Base-by-base conservation (phyloP, 92 coral and sea anemone species). In the Zoanthus sansibaricus region DNA sequence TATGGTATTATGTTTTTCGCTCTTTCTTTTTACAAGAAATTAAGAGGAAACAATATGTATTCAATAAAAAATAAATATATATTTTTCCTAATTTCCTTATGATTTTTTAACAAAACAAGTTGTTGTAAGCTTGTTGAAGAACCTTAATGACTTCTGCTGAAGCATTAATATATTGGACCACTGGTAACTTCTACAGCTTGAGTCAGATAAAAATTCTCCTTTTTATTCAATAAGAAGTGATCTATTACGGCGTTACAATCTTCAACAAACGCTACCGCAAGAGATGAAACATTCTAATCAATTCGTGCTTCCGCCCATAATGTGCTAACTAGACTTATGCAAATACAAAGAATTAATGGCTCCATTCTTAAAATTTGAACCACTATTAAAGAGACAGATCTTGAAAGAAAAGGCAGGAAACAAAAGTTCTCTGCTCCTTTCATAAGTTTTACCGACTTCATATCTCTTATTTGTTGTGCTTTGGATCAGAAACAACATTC, bases 241-340 rank as follows among this genome's bases (percentile, higher is more conserved):
- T 21, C 73, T 54, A 49, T 67, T 31, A 47, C 9, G 21, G 42
- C 42, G 66, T 21, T 13, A 4, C 58, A 47, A 18, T 12, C 37
- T 67, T 48, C 75, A 66, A 80, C 45, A 80, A 47, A 80, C 0
- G 46, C 47, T n/a, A 11, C 47, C 15, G 37, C 72, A 79, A 69
- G 32, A 62, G 21, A 80, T 45, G 67, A 80, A 74, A 13, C 54
- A 47, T 59, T 66, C 66, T 80, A 80, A 80, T 80, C 66, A 80
- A 80, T 66, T 25, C 59, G 17, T 45, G 15, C 62, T 80, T 80
- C 85, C 85, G 75, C 85, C 45, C 45, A 80, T 47, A 46, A 80
- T 47, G 75, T 80, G 85, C 85, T 80, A 80, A 80, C 85, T 80
- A 80, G 85, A 80, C 85, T 46, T 80, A 56, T 66, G 49, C 20